A percentile compares a stretch with the other conserved stretches of the same genome.
These are phyloP conservation scores for Hemicordylus capensis DNA, from an alignment of 2,113 vertebrate genomes.

Conservation along the genomic window DNA sequence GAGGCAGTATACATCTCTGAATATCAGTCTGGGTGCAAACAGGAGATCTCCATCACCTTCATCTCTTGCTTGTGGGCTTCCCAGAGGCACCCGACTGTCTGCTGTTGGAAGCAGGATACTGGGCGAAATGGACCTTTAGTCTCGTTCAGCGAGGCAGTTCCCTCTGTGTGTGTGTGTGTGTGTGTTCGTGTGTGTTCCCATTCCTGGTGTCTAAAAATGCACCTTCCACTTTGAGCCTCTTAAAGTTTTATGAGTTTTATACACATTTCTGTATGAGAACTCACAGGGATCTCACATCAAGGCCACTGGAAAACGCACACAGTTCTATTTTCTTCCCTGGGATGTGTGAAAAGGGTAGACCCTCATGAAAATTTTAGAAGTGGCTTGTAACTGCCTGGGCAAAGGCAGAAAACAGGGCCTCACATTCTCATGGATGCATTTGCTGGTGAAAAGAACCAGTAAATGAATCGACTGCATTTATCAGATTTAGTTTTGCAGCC, in stretches of 20 bases:
- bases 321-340: background rate
- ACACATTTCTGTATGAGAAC: background rate
- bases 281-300: background rate
- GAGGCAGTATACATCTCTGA: no score
- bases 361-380: background rate
- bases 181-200: no score
- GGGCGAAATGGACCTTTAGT: background rate
- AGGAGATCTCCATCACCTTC: background rate
- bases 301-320: background rate
- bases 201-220: background rate
- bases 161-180: no score
- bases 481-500: background rate
- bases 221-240: background rate
- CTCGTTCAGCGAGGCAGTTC: background rate
- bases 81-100: no score
- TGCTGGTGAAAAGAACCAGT: background rate
- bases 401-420: background rate
- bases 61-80: no score
- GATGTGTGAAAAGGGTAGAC: background rate
- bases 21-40: no score
- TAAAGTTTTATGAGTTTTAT: background rate
- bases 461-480: no score
- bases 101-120: no score
- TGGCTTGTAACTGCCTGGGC: background rate
- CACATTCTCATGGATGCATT: background rate